Base-by-base conservation (phyloP, 1,140 invertebrate species). In the Octopus sinensis region DNA sequence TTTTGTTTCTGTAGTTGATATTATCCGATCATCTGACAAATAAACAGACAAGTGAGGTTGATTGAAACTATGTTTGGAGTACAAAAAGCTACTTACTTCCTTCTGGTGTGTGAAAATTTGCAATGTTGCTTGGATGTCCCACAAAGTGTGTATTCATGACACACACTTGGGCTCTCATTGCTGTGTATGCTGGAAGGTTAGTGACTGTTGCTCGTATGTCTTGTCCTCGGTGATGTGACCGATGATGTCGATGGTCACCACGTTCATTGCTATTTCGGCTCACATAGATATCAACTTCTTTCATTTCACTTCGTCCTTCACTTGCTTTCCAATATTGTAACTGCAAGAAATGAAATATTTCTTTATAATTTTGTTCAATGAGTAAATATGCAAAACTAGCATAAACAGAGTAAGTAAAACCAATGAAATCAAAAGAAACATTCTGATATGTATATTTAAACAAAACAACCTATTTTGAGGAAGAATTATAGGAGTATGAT, bases 61-160 rank as follows among this genome's bases (percentile, higher is more conserved):
- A 43, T 43, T 43, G 30, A 43, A 43, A 43, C 30, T 43, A 43
- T 43, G 30, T 43, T 43, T 43, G 30, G 30, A 43, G 30, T 43
- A 43, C 30, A 43, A 43, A 43, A 17, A 51, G 7, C 56, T 73
- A 83, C 84, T 83, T 82, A 90, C 89, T 86, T 84, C 89, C 89
- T 93, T 99, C 96, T 4, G 96, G 96, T 7, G 96, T 99, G 77
- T 95, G 93, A 89, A 99, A 96, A 83, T 93, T 94, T 43, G 99
- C 92, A 1, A 93, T 93, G 84, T 96, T 94, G 86, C 96, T 97
- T 1, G 95, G 92, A 7, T 96, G 96, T 54, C 98, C 97, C 89
- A 96, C 95, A 89, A 96, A 96, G 75, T 91, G 92, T 4, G 95
- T 95, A 90, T 99, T 99, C 89, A 96, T 97, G 3, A 95, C 97